These are phyloP conservation scores for Anoplophora glabripennis DNA, from an alignment of 1,140 invertebrate genomes.

Conservation along the genomic window DNA sequence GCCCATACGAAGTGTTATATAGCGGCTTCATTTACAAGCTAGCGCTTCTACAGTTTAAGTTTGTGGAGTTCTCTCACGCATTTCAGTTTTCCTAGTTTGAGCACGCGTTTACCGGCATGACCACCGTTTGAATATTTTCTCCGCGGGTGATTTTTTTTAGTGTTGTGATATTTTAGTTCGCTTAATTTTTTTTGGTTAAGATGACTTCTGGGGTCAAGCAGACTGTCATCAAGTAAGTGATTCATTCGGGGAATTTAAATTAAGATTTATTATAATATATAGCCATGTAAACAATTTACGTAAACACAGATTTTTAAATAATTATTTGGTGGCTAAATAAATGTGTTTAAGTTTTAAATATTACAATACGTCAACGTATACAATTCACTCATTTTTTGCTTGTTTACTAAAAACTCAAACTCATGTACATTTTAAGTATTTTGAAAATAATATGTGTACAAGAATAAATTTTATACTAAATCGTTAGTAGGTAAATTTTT, in stretches of 20 bases:
- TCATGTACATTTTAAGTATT: too few species aligned
- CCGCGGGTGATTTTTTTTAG: conserved; percentile 16
- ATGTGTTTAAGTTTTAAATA: too few species aligned
- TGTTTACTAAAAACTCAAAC: too few species aligned
- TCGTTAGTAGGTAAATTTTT: too few species aligned
- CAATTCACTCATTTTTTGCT: too few species aligned
- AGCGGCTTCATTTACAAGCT: conserved; percentile 18
- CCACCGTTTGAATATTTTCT: background rate
- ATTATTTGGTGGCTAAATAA: too few species aligned
- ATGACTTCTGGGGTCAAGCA: conserved; percentile 43
- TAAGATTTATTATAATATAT: too few species aligned
- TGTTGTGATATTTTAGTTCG: conserved; percentile 6
- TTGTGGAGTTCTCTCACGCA: background rate
- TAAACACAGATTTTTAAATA: too few species aligned
- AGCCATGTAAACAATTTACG: too few species aligned
- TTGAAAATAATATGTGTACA: too few species aligned
- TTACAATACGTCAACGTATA: too few species aligned
- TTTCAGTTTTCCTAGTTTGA: background rate
- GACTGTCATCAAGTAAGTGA: conserved; percentile 42
- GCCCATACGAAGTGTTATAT: conserved; percentile 13
- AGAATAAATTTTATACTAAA: too few species aligned
- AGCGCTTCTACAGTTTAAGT: conserved; percentile 19
- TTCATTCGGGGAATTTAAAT: background rate
- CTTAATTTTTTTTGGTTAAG: conserved; percentile 5
- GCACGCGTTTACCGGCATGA: background rate